phyloP scores from a whole-genome alignment of 2,113 vertebrate genomes.

The Platysternon megacephalum region DNA sequence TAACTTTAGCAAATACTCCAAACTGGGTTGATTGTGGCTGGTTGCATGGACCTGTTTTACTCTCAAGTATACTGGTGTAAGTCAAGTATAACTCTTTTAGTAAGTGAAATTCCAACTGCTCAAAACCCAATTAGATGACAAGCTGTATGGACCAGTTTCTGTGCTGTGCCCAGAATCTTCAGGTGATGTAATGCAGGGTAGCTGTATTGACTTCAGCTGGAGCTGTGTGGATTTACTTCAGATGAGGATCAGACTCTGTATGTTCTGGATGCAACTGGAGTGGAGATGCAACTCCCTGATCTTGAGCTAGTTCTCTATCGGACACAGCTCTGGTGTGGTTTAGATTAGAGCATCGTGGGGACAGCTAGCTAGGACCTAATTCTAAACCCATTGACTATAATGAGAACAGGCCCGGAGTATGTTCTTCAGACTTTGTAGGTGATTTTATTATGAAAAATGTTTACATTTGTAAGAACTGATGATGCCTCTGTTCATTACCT shows the following conservation, averaged over 20 bases:
- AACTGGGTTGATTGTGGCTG: neutral
- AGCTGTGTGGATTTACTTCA: neutral
- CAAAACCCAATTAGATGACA: neutral
- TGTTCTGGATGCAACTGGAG: neutral
- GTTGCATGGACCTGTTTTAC: neutral
- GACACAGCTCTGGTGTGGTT: neutral
- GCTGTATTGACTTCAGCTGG: neutral
- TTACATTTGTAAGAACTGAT: neutral
- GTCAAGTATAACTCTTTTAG: conserved; percentile 19
- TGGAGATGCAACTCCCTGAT: neutral
- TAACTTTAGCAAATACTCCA: conserved; percentile 6
- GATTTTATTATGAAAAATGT: neutral
- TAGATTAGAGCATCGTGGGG: conserved; percentile 1
- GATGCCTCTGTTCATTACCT: fast-evolving
- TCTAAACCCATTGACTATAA: neutral
- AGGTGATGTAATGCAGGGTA: conserved; percentile 8
- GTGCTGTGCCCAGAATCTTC: neutral
- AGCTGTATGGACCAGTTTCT: neutral
- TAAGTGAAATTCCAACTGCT: conserved; percentile 4
- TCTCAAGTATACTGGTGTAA: conserved; percentile 20
- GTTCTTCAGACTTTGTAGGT: neutral
- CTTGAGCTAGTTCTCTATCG: neutral
- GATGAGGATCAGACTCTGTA: neutral
- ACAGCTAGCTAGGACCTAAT: neutral
- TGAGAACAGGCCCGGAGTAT: neutral